Evolutionary conservation across 2,797 vertebrate genomes (phyloP), one percentile per base, ranked within the genome.

Genomic region (Avahi laniger): DNA sequence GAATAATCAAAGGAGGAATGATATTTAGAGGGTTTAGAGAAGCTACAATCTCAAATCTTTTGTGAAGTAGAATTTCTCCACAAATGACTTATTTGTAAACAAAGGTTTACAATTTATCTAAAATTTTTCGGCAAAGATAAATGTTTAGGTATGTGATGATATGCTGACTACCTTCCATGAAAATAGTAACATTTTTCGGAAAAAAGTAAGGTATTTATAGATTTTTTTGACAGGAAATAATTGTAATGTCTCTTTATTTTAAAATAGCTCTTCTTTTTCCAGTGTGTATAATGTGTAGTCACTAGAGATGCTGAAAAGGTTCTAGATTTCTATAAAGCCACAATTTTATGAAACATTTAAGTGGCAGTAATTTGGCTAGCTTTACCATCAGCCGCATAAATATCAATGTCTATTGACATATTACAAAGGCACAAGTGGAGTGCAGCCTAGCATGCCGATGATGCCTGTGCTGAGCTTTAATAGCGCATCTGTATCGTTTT

Each of bases 401-500:
- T 76, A 88, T 97, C 97, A 96, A 11, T 63, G 82, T 82, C 97
- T 97, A 26, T 94, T 97, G 98, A 97, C 96, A 97, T 84, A 41
- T 97, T 97, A 92, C 95, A 98, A 98, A 97, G 96, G 73, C 94
- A 94, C 95, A 97, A 96, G 94, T 96, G 92, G 96, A 97, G 97
- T 52, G 63, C 69, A 94, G 87, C 96, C 92, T 98, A 96, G 88
- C 89, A 88, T 91, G 92, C 63, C 93, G 80, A 95, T 94, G 80
- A 94, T 95, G 83, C 94, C 92, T 93, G 80, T 83, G 83, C 95
- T 94, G 96, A 96, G 94, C 94, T 98, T 98, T 98, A 98, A 98
- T 98, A 96, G 93, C 97, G 92, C 94, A 97, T 98, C 97, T 98
- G 95, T 98, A 98, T 97, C 97, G 92, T 98, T 98, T 98, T 98